phyloP scores from a whole-genome alignment of 2,797 vertebrate species.

The Macropus fuliginosus region DNA sequence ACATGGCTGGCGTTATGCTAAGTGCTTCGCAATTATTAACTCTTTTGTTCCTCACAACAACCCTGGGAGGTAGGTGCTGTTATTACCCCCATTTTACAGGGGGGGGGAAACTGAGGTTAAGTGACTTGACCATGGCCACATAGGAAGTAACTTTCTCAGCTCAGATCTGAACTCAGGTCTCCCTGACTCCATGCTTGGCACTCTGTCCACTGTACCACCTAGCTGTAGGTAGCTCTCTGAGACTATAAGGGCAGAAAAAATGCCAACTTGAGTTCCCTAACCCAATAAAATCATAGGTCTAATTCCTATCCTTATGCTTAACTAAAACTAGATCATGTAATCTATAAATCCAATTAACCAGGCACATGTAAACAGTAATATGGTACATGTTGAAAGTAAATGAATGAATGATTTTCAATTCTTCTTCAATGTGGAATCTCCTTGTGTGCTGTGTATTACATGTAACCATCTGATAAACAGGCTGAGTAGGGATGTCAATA shows the following conservation, averaged over 20 bases:
- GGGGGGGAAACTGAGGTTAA: neutral
- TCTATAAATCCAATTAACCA: neutral
- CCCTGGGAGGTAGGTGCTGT: neutral
- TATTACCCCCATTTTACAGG: neutral
- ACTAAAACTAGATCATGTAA: neutral
- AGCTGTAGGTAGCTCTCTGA: neutral
- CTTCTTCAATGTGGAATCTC: neutral
- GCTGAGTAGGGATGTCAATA: neutral
- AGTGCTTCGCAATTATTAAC: neutral
- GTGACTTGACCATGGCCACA: neutral
- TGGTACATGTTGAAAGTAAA: neutral
- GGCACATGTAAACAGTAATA: neutral
- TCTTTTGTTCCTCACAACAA: neutral
- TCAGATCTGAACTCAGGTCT: neutral
- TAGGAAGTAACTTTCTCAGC: neutral
- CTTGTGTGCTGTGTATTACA: neutral
- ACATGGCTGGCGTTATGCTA: neutral
- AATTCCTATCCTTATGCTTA: neutral
- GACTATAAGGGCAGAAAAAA: neutral
- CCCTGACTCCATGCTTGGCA: neutral
- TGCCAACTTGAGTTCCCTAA: neutral
- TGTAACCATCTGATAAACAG: neutral
- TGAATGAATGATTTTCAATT: neutral
- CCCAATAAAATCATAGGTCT: neutral
- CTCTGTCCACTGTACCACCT: neutral